Evolutionary conservation across 2,797 vertebrate genomes (phyloP).

Genomic region (Acomys russatus): DNA sequence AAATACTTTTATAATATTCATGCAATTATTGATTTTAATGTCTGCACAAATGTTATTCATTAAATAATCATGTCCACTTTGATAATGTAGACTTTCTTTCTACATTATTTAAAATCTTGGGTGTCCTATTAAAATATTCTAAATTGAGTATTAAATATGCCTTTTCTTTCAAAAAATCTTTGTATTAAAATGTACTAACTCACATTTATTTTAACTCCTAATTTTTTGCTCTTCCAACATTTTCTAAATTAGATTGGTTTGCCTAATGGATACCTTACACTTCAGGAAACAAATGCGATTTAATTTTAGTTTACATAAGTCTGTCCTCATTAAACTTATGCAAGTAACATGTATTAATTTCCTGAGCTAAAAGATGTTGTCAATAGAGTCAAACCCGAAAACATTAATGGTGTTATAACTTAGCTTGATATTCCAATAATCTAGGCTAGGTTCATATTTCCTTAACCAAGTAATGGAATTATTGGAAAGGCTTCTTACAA

Average conservation of each 20-base stretch:
- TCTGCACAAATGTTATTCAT: neutral
- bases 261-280: slow-evolving; percentile 69
- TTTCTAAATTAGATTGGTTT: slow-evolving; percentile 62
- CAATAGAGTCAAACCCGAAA: slow-evolving; percentile 35
- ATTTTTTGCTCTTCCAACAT: slow-evolving; percentile 33
- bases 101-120: neutral
- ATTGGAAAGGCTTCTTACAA: neutral
- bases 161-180: neutral
- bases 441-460: neutral
- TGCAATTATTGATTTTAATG: neutral
- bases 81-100: neutral
- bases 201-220: neutral
- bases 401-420: neutral
- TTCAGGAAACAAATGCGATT: slow-evolving; percentile 67
- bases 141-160: neutral
- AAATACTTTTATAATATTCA: neutral
- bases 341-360: slow-evolving; percentile 55
- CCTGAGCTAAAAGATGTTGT: slow-evolving; percentile 59
- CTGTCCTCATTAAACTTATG: slow-evolving; percentile 60
- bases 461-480: neutral
- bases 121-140: slow-evolving; percentile 8
- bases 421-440: slow-evolving; percentile 35
- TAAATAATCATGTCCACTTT: neutral
- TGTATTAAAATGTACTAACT: neutral
- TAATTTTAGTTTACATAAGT: slow-evolving; percentile 71